Evolutionary conservation across 2,888 invertebrate genomes (phyloP), one percentile per base, ranked within the genome.

Genomic region (Panorpa germanica): DNA sequence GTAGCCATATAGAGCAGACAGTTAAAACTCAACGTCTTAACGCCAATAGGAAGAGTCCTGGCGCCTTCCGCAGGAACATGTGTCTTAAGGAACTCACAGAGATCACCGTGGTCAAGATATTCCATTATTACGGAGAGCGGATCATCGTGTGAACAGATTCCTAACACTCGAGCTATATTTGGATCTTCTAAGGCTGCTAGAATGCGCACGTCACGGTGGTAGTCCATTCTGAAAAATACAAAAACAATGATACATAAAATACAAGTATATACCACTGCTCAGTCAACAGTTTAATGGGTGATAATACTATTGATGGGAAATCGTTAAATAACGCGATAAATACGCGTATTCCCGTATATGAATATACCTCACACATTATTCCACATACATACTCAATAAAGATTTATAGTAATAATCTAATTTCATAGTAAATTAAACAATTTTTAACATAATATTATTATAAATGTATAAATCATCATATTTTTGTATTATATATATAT

Each of bases 131-230:
- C 75, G 43, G 78, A 77, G 26, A 71, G 58, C 0, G 83, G 81
- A 20, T 80, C 77, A 16, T 77, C 69, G 20, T 70, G 63, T 29
- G 65, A 66, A 45, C 78, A 80, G 12, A 71, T 73, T 18, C 82
- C 82, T 26, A 83, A 50, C 10, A 83, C 74, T 13, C 76, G 61
- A 8, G 80, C 74, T 36, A 85, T 65, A 48, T 77, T 71, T 3
- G 73, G 70, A 45, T 72, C 78, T 41, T 77, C 76, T 29, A 88
- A 54, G n/a, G 80, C 75, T 2, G 82, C 76, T 45, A 88, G 59
- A 37, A 85, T 75, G 46, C 76, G 68, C n/a, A 86, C 77, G 52
- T 86, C 86, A 31, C 80, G 67, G 49, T 78, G 75, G 47, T 86
- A 85, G 47, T 85, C 82, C 47, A 71, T 65, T 55, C 85, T 85